phyloP scores from a whole-genome alignment of 2,888 invertebrate genomes.

The Ormyrus nitidulus region DNA sequence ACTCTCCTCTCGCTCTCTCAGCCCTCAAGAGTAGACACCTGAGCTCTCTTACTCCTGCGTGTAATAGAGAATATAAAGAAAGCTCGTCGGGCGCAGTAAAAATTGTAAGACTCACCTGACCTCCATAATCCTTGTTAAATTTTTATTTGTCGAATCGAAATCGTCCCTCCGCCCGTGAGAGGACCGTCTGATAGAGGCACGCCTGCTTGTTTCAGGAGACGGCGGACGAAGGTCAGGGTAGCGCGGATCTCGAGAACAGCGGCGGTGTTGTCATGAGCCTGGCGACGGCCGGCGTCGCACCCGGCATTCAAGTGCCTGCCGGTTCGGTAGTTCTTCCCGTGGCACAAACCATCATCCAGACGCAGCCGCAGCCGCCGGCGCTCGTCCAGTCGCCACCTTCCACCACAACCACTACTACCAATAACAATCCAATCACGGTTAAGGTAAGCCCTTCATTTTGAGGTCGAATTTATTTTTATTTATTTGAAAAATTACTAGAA shows the following conservation, averaged over 20 bases:
- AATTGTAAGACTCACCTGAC: no score
- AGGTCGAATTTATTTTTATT: no score
- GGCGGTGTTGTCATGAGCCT: slow-evolving; percentile 64
- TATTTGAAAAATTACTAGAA: no score
- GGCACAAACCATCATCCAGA: slow-evolving; percentile 63
- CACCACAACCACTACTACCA: slow-evolving; percentile 68
- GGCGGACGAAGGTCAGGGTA: slow-evolving; percentile 88
- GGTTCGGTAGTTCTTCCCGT: no score
- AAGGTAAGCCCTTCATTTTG: slow-evolving; percentile 70
- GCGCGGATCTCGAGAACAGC: slow-evolving; percentile 73
- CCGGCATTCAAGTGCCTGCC: slow-evolving; percentile 57
- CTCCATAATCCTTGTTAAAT: neutral
- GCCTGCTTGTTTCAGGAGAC: slow-evolving; percentile 79
- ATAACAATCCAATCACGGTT: slow-evolving; percentile 82
- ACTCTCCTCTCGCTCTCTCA: no score
- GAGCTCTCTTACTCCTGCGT: no score
- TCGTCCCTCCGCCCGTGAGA: slow-evolving; percentile 64
- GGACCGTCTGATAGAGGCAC: slow-evolving; percentile 74
- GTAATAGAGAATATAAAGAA: no score
- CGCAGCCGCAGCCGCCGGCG: slow-evolving; percentile 60
- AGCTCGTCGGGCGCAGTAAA: no score
- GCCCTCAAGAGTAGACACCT: no score
- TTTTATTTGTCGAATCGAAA: slow-evolving; percentile 52
- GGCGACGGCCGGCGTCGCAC: slow-evolving; percentile 52
- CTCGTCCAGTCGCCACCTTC: slow-evolving; percentile 74